Conservation (phyloP, 2,797 vertebrate genomes). For the Pseudomugil tenellus region DNA sequence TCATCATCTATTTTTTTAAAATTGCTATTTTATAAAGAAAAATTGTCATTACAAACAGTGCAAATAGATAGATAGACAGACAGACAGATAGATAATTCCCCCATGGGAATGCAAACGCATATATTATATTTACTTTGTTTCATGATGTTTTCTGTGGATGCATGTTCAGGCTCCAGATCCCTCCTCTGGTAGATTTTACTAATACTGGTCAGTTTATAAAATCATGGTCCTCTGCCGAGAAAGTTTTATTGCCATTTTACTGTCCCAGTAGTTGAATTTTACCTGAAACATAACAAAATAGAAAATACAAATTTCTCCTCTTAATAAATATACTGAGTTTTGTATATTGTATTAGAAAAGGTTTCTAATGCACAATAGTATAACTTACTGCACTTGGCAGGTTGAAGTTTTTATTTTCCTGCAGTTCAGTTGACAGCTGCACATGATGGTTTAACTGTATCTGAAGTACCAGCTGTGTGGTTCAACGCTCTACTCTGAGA, state of each 20-base stretch:
- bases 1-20: constrained; percentile 20
- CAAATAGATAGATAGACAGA: too few species aligned
- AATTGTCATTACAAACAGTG: too few species aligned
- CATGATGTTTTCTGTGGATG: constrained; percentile 3
- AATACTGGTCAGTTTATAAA: constrained; percentile 40
- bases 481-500: constrained; percentile 46
- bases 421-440: constrained; percentile 64
- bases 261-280: constrained; percentile 19
- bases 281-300: too few species aligned
- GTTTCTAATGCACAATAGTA: not conserved
- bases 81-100: too few species aligned
- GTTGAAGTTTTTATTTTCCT: constrained; percentile 37
- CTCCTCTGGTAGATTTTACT: constrained; percentile 1
- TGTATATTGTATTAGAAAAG: not conserved
- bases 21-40: constrained; percentile 17
- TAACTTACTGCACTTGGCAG: constrained; percentile 10
- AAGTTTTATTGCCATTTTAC: constrained; percentile 32
- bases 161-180: not conserved
- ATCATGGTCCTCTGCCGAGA: constrained; percentile 2
- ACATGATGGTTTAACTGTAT: constrained; percentile 43
- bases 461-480: constrained; percentile 64
- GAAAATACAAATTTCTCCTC: too few species aligned
- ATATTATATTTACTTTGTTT: constrained; percentile 33
- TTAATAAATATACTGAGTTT: not conserved
- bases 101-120: constrained; percentile 31